Base-by-base conservation (phyloP, 2,888 invertebrate genomes). In the Temnothorax ravouxi region DNA sequence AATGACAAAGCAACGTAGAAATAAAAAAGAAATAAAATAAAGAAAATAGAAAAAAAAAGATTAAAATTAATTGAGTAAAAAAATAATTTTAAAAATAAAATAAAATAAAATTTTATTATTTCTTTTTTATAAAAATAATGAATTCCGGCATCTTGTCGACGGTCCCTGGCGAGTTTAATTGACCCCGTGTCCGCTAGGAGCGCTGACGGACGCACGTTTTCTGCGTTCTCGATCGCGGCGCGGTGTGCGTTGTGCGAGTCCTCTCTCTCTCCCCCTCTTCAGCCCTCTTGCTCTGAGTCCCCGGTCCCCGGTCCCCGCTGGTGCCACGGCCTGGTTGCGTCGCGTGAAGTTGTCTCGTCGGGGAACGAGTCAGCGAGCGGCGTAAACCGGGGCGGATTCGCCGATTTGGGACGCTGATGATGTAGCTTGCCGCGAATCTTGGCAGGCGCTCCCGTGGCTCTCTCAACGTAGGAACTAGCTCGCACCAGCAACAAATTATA, bases 341-440 rank as follows among this genome's bases (percentile, higher is more conserved):
- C 71, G 54, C 21, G 54, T 29, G 25, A 72, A 56, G 47, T 29
- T 67, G 66, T 6, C 66, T 41, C 72, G 41, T 41, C 72, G 41
- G 67, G 29, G 13, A 4, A 15, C 52, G 18, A 72, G 21, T 5
- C 15, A 29, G 29, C 44, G 61, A 61, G 18, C 21, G 54, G 54
- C 38, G 34, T 54, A 21, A 56, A 6, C 25, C 25, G 13, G 25
- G 41, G 41, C 6, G 18, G 25, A 3, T 25, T 38, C n/a, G 34
- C 34, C 15, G 29, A 76, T 29, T 8, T 13, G 71, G 44, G 56
- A 88, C 83, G 86, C 84, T 83, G 85, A 67, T 18, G 18, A 91
- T 92, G 91, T 91, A 91, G 91, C 86, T 90, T 75, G 66, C 61
- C 34, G 56, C 54, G 72, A 81, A 25, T 59, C 15, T 47, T 13